Conservation (phyloP, 30 jellyfish, hydroid and myxozoan species). For the Aurelia aurita complex sp. Pacific region DNA sequence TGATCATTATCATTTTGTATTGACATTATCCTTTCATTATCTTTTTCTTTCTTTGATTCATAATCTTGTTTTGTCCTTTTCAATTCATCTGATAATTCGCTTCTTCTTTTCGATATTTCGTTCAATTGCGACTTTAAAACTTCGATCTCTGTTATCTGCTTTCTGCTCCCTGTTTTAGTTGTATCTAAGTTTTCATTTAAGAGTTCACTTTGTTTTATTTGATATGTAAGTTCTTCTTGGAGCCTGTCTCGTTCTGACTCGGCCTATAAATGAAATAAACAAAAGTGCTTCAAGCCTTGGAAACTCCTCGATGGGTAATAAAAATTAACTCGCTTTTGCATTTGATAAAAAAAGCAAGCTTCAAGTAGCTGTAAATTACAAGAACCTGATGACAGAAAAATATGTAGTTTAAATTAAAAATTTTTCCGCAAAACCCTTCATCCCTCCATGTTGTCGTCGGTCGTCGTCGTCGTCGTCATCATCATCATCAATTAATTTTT, state of each 20-base stretch:
- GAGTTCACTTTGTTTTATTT: conserved; percentile 36
- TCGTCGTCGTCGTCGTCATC: too few relatives aligned
- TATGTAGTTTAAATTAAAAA: too few relatives aligned
- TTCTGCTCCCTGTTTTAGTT: conserved; percentile 26
- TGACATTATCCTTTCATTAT: conserved; percentile 1
- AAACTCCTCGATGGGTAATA: too few relatives aligned
- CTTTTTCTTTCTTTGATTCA: conserved; percentile 9
- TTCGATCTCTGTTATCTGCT: conserved; percentile 40
- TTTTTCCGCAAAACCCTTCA: too few relatives aligned
- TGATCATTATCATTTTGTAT: conserved; percentile 36
- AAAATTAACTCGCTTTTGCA: too few relatives aligned
- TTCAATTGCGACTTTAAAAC: conserved; percentile 27
- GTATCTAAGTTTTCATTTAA: conserved; percentile 34
- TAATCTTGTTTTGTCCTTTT: conserved; percentile 7
- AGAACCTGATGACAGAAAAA: too few relatives aligned
- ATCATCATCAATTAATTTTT: too few relatives aligned
- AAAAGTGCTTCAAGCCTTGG: too few relatives aligned
- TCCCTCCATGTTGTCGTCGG: too few relatives aligned
- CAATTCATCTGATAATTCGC: conserved; percentile 45
- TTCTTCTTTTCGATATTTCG: conserved; percentile 32
- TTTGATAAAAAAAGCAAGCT: too few relatives aligned
- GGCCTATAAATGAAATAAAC: background rate
- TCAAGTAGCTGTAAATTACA: too few relatives aligned
- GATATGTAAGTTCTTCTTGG: conserved; percentile 44
- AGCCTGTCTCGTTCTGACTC: conserved; percentile 48